Percentiles rank a stretch among this genome's conserved stretches.
Conservation (phyloP, 2,888 invertebrate genomes). For the Chesias legatella region DNA sequence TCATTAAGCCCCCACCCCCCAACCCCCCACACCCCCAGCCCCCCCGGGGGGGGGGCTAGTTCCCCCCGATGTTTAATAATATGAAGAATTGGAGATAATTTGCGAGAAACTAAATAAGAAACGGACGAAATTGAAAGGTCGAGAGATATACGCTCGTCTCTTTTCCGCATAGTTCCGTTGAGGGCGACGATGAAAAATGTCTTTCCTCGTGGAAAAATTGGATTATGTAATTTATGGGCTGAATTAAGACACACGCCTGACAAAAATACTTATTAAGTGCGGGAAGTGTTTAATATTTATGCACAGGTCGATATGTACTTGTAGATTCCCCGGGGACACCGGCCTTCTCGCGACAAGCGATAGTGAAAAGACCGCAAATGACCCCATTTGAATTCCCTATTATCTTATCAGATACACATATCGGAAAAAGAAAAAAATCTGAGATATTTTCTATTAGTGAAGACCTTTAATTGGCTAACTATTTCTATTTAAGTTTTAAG, state of each 20-base stretch:
- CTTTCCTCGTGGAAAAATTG: conserved; percentile 22
- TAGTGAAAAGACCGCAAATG: too few species aligned
- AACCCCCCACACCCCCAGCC: too few species aligned
- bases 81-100: conserved; percentile 81
- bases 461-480: too few species aligned
- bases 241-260: conserved; percentile 12
- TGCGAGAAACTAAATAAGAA: conserved; percentile 81
- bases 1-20: conserved; percentile 65
- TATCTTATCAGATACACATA: too few species aligned
- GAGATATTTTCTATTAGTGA: too few species aligned
- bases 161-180: conserved; percentile 31
- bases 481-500: too few species aligned
- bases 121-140: conserved; percentile 78
- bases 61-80: conserved; percentile 80
- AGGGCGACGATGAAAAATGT: conserved; percentile 22
- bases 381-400: too few species aligned
- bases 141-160: conserved; percentile 40
- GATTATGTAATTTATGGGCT: conserved; percentile 24
- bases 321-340: too few species aligned
- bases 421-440: too few species aligned
- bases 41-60: conserved; percentile 67
- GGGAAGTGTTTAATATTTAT: neutral
- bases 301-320: too few species aligned
- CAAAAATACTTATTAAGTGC: neutral
- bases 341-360: too few species aligned